A percentile compares a stretch with the other conserved stretches of the same genome.
These are phyloP conservation scores for Rattus rattus DNA, from an alignment of 2,113 vertebrate genomes.

Conservation along the genomic window DNA sequence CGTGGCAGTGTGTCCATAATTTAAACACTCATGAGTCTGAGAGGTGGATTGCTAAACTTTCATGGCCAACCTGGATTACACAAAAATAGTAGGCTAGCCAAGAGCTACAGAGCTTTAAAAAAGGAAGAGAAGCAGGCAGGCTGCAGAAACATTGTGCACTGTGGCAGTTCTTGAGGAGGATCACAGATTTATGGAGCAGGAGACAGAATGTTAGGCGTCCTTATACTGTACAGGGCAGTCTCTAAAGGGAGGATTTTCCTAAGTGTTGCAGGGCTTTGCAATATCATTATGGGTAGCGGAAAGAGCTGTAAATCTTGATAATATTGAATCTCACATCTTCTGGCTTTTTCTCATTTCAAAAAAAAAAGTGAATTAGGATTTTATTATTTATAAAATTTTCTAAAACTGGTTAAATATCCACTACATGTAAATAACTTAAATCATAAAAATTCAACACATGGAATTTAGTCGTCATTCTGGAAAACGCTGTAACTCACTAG, in stretches of 20 bases:
- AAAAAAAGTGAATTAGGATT: slow-evolving; percentile 27
- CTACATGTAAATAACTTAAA: neutral
- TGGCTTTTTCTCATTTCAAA: neutral
- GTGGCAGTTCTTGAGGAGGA: neutral
- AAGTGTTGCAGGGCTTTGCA: neutral
- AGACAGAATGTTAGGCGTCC: neutral
- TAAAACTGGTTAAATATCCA: slow-evolving; percentile 12
- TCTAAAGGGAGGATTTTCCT: neutral
- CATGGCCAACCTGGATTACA: neutral
- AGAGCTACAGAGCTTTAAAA: too few relatives aligned
- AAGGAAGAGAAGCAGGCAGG: neutral
- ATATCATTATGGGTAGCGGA: neutral
- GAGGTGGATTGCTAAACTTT: neutral
- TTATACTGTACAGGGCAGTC: neutral
- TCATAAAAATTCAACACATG: slow-evolving; percentile 24
- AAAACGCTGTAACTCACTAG: slow-evolving; percentile 21
- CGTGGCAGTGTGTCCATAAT: neutral
- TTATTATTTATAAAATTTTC: slow-evolving; percentile 16
- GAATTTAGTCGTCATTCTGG: neutral
- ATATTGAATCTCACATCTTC: neutral
- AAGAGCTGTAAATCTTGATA: slow-evolving; percentile 17
- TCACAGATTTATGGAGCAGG: neutral
- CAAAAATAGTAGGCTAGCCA: neutral
- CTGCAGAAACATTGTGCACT: neutral
- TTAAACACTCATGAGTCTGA: neutral